These are phyloP conservation scores for Cephalotes varians DNA, from an alignment of 2,888 invertebrate genomes.

Conservation along the genomic window DNA sequence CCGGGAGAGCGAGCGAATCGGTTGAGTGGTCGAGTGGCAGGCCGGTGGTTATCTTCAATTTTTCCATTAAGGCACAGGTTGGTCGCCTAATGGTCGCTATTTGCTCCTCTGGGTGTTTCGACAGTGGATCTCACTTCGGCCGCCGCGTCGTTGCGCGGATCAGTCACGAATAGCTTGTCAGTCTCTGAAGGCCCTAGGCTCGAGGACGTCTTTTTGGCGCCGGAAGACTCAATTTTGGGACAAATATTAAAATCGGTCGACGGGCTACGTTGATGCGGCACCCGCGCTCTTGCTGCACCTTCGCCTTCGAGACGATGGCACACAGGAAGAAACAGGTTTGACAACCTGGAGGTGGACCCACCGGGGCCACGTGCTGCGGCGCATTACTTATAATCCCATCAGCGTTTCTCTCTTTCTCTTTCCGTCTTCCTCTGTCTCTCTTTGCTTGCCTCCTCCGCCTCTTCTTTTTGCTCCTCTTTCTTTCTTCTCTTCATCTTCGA, in stretches of 20 bases:
- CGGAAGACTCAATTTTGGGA: conserved; percentile 63
- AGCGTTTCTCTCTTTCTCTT: conserved; percentile 75
- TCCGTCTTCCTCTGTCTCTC: conserved; percentile 55
- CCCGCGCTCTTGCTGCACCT: conserved; percentile 71
- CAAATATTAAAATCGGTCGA: conserved; percentile 74
- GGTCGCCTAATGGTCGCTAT: conserved; percentile 80
- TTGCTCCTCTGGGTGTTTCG: conserved; percentile 73
- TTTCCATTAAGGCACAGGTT: conserved; percentile 81
- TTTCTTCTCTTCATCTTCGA: conserved; percentile 56
- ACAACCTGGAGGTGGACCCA: conserved; percentile 83
- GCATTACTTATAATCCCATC: conserved; percentile 85
- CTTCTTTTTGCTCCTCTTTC: conserved; percentile 52
- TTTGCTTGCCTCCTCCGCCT: conserved; percentile 42
- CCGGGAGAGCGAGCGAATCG: conserved; percentile 71
- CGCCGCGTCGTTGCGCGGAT: conserved; percentile 17
- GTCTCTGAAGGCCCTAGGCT: conserved; percentile 19
- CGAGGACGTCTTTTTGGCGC: conserved; percentile 55
- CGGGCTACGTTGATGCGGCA: conserved; percentile 69
- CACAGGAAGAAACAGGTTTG: conserved; percentile 84
- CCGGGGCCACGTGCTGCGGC: conserved; percentile 84
- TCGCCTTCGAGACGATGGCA: conserved; percentile 75
- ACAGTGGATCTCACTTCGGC: conserved; percentile 73
- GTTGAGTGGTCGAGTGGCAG: conserved; percentile 77
- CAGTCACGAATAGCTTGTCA: conserved; percentile 12
- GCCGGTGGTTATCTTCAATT: conserved; percentile 80